These are phyloP conservation scores for Synanceia verrucosa DNA, from an alignment of 2,797 vertebrate genomes.

Conservation along the genomic window DNA sequence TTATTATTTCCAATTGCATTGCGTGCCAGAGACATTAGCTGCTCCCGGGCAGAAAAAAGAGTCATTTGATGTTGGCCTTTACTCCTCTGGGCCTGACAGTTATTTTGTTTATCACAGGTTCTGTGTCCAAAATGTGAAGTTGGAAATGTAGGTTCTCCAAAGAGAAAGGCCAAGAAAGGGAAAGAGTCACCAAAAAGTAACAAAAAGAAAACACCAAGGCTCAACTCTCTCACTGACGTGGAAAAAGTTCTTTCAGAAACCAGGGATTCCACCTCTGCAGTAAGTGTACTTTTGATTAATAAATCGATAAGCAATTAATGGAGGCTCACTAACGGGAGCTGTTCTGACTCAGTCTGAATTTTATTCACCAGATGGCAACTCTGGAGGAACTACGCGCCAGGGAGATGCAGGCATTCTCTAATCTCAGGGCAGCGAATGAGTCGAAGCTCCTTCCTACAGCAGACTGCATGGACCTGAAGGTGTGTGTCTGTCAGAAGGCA, in stretches of 20 bases:
- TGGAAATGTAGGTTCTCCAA: conserved; percentile 80
- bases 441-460: conserved; percentile 88
- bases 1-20: neutral
- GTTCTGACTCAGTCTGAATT: neutral
- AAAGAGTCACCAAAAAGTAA: conserved; percentile 86
- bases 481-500: conserved; percentile 92
- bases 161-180: conserved; percentile 91
- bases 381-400: conserved; percentile 90
- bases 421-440: conserved; percentile 90
- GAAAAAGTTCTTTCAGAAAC: conserved; percentile 88
- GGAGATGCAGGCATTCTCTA: conserved; percentile 91
- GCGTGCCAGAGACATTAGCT: neutral
- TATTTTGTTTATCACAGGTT: conserved; percentile 78
- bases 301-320: too few relatives aligned
- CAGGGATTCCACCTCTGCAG: conserved; percentile 90
- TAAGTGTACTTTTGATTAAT: too few relatives aligned
- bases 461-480: conserved; percentile 85
- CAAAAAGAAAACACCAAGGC: conserved; percentile 87
- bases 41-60: too few relatives aligned
- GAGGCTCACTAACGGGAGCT: neutral
- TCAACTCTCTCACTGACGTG: conserved; percentile 87
- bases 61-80: neutral
- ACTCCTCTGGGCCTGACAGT: neutral
- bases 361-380: conserved; percentile 85
- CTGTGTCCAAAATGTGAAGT: conserved; percentile 93